Evolutionary conservation across 2,888 invertebrate species (phyloP).

Genomic region (Drosophila anomelani): DNA sequence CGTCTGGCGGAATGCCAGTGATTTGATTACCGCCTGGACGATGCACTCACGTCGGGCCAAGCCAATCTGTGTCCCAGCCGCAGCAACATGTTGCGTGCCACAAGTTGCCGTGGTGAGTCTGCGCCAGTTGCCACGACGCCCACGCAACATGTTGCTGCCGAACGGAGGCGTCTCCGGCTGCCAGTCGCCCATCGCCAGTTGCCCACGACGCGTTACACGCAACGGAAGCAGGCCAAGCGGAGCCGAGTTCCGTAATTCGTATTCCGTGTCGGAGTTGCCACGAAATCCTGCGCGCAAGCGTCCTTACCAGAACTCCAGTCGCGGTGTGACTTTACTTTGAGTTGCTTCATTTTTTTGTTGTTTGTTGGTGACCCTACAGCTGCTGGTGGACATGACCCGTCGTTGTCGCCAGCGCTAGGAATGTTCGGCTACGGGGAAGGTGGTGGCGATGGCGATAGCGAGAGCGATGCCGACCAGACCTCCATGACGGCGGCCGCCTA

Average conservation of each 20-base stretch:
- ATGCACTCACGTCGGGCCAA: not conserved
- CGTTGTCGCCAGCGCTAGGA: slow-evolving; percentile 19
- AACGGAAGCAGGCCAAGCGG: slow-evolving; percentile 29
- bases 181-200: slow-evolving; percentile 28
- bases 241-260: not conserved
- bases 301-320: slow-evolving; percentile 5
- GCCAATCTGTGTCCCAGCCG: not conserved
- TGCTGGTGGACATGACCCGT: slow-evolving; percentile 9
- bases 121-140: slow-evolving; percentile 21
- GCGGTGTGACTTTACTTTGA: not conserved
- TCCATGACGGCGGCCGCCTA: slow-evolving; percentile 37
- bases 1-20: slow-evolving; percentile 24
- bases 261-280: not conserved
- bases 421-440: slow-evolving; percentile 41
- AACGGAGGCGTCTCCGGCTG: not conserved
- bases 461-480: slow-evolving; percentile 31
- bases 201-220: slow-evolving; percentile 39
- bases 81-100: slow-evolving; percentile 29
- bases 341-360: not conserved
- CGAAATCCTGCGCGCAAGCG: slow-evolving; percentile 29
- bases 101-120: slow-evolving; percentile 46
- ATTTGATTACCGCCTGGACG: slow-evolving; percentile 12
- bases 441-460: slow-evolving; percentile 32
- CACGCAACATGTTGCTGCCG: slow-evolving; percentile 37
- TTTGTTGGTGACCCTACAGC: slow-evolving; percentile 5